Percentiles rank a stretch among this genome's conserved stretches.
phyloP scores from a whole-genome alignment of 2,113 vertebrate genomes.

The Clarias magur region DNA sequence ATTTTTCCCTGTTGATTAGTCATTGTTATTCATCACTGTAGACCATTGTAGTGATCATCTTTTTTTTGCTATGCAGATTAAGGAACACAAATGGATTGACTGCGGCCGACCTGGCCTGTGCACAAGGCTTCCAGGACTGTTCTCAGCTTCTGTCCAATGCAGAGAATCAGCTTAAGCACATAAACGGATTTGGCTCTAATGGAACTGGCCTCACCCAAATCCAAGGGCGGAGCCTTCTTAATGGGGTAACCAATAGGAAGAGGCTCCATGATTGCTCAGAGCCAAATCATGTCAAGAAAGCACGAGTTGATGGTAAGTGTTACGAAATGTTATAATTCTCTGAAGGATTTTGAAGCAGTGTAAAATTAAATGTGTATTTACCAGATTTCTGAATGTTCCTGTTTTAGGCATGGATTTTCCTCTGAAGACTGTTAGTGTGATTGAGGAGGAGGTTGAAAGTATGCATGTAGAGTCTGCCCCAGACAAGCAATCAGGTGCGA shows the following conservation, averaged over 20 bases:
- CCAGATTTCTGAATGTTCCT: background rate
- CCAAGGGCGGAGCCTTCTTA: slow-evolving; percentile 64
- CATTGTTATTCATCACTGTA: slow-evolving; percentile 2
- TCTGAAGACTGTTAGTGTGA: slow-evolving; percentile 61
- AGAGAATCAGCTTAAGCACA: slow-evolving; percentile 76
- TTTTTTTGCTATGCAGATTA: slow-evolving; percentile 81
- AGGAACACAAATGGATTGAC: slow-evolving; percentile 93
- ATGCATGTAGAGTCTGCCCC: slow-evolving; percentile 82
- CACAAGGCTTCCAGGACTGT: slow-evolving; percentile 91
- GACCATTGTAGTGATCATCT: slow-evolving; percentile 65
- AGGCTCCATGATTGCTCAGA: slow-evolving; percentile 78
- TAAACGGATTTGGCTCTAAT: slow-evolving; percentile 70
- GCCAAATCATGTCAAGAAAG: slow-evolving; percentile 79
- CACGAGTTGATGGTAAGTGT: slow-evolving; percentile 78
- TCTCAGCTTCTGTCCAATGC: slow-evolving; percentile 86
- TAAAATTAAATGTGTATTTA: background rate
- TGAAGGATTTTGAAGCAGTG: background rate
- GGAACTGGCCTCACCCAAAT: slow-evolving; percentile 70
- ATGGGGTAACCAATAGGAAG: slow-evolving; percentile 79
- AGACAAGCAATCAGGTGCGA: slow-evolving; percentile 82
- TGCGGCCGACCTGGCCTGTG: slow-evolving; percentile 90
- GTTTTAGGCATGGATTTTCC: slow-evolving; percentile 46
- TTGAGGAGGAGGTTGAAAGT: slow-evolving; percentile 77
- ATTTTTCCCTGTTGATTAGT: background rate
- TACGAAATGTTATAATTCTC: slow-evolving; percentile 58